Base-by-base conservation (phyloP, 2,113 vertebrate species). In the Rallus limicola region DNA sequence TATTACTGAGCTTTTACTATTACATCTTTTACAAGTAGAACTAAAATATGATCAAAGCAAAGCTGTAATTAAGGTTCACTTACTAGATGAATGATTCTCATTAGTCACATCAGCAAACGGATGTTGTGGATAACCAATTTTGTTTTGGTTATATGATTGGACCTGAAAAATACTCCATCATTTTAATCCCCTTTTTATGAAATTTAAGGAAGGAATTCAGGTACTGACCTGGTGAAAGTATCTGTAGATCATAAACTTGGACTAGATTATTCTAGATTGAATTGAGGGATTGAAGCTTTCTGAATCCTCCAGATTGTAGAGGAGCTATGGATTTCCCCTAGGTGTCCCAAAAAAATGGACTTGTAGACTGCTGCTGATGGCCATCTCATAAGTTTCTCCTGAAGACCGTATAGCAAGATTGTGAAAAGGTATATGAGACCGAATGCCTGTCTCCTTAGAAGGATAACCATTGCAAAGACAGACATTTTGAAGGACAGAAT, bases 101-200 rank as follows among this genome's bases (percentile, higher is more conserved):
- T 94, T 93, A 85, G 79, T 85, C 58, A 82, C 67, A 68, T 80
- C 88, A 92, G 33, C 72, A 93, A 88, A 87, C 48, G 60, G 65
- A 65, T 84, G 58, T 53, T 89, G 29, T 62, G 44, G 50, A 86
- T 95, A 93, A 77, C 48, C 20, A 44, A 79, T 88, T 90, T 86
- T 86, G 19, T 69, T 96, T 79, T 82, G 62, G 72, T 90, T 93
- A 34, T 68, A 56, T 29, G 36, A 9, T 34, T 88, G 34, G 40
- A 92, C 34, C 33, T 65, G 71, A 79, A 82, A 90, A 62, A 85
- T 76, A 52, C 3, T 85, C 23, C 23, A 67, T 88, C 36, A 71
- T 82, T 88, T 95, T 64, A 79, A 85, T 80, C 63, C 12, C 3
- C 18, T 67, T 33, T 63, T 75, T 46, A 71, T 68, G 53, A 75